Conservation (phyloP, 2,113 vertebrate species). For the Lamprotornis superbus region DNA sequence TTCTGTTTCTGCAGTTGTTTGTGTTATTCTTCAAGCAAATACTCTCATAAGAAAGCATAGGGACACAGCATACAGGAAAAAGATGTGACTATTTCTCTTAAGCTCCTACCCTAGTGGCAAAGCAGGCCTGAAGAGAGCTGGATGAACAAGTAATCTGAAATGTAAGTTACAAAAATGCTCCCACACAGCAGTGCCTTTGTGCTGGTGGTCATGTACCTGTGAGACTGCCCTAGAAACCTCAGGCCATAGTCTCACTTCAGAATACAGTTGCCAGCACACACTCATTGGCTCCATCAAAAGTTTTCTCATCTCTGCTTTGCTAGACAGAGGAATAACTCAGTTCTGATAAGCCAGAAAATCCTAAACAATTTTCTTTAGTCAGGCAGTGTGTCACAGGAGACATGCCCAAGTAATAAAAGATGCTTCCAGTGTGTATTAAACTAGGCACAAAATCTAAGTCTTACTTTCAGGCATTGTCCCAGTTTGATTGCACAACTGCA, state of each 20-base stretch:
- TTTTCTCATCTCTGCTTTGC: not conserved
- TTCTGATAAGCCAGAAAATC: not conserved
- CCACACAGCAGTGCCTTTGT: not conserved
- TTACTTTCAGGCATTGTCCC: not conserved
- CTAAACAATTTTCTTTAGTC: not conserved
- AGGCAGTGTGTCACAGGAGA: not conserved
- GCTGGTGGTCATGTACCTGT: accelerated
- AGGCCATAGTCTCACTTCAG: not conserved
- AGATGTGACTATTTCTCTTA: not conserved
- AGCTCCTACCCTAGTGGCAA: not conserved
- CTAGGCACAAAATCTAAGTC: not conserved
- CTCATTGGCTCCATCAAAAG: not conserved
- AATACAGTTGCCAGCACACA: not conserved
- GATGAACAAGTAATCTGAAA: not conserved
- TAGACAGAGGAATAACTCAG: not conserved
- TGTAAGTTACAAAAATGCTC: not conserved
- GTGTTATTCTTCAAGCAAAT: not conserved
- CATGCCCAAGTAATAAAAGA: not conserved
- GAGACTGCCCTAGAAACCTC: not conserved
- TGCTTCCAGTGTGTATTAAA: not conserved
- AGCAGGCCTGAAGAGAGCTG: not conserved
- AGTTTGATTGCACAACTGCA: not conserved
- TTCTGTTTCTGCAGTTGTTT: not conserved
- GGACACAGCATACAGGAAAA: not conserved
- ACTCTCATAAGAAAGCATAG: not conserved